Evolutionary conservation across 2,888 invertebrate genomes (phyloP).

Genomic region (Gari tellinella): DNA sequence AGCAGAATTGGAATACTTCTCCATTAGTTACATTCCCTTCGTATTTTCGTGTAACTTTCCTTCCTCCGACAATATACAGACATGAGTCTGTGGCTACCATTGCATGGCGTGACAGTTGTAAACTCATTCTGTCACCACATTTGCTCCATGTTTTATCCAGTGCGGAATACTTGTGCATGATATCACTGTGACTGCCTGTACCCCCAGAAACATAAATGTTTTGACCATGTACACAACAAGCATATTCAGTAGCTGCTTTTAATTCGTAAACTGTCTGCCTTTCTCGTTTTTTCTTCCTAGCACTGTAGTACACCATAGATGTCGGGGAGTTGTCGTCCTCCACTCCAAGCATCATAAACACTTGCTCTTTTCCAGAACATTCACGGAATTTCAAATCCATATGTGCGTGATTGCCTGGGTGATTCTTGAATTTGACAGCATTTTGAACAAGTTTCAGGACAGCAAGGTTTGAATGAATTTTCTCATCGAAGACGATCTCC

Average conservation of each 20-base stretch:
- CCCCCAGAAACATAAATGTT: constrained; percentile 6
- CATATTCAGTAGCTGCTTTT: too few species aligned
- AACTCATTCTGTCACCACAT: constrained; percentile 1
- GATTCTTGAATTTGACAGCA: constrained; percentile 24
- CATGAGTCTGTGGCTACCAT: constrained; percentile 30
- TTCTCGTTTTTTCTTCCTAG: background rate
- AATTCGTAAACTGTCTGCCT: background rate
- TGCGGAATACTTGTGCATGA: constrained; percentile 11
- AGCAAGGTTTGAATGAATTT: constrained; percentile 18
- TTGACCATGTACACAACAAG: constrained; percentile 1
- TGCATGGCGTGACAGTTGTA: constrained; percentile 23
- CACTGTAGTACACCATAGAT: too few species aligned
- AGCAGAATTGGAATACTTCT: constrained; percentile 27
- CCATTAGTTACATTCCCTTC: constrained; percentile 12
- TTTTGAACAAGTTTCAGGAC: constrained; percentile 23
- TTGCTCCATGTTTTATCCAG: background rate
- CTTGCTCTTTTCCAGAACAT: constrained; percentile 30
- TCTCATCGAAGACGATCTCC: constrained; percentile 31
- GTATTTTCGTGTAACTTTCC: too few species aligned
- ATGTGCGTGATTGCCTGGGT: constrained; percentile 26
- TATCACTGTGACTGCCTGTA: too few species aligned
- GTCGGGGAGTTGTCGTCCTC: background rate
- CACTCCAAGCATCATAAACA: constrained; percentile 10
- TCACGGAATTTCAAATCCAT: constrained; percentile 33
- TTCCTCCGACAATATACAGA: constrained; percentile 35